Percentiles rank a stretch among this genome's conserved stretches.
Conservation (phyloP, 2,797 vertebrate species). For the Parambassis ranga region DNA sequence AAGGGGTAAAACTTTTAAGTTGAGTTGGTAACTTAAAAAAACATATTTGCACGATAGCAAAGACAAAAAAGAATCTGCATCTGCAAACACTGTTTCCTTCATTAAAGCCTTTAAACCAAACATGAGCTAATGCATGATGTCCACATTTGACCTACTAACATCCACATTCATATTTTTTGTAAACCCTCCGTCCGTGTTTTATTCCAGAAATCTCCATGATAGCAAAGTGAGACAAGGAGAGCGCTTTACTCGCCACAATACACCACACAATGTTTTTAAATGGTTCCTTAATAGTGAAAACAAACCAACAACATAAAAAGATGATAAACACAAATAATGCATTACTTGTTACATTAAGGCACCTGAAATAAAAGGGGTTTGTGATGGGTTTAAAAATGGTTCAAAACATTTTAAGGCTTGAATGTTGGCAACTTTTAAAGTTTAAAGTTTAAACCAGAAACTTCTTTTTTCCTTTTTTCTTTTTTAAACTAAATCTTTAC, state of each 20-base stretch:
- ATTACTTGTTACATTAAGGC: slow-evolving; percentile 69
- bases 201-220: slow-evolving; percentile 64
- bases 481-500: neutral
- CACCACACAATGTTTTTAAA: slow-evolving; percentile 71
- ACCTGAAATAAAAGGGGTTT: slow-evolving; percentile 68
- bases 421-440: slow-evolving; percentile 6
- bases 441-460: neutral
- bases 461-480: neutral
- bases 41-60: slow-evolving; percentile 56
- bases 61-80: slow-evolving; percentile 38
- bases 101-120: slow-evolving; percentile 85
- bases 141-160: slow-evolving; percentile 77
- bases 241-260: slow-evolving; percentile 70
- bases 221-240: slow-evolving; percentile 68
- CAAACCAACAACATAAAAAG: slow-evolving; percentile 69
- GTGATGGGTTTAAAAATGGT: slow-evolving; percentile 68
- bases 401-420: slow-evolving; percentile 50
- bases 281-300: slow-evolving; percentile 74
- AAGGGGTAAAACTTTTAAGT: slow-evolving; percentile 65
- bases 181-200: slow-evolving; percentile 41
- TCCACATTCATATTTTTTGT: slow-evolving; percentile 44
- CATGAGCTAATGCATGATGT: slow-evolving; percentile 60
- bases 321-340: slow-evolving; percentile 72
- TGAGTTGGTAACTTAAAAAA: slow-evolving; percentile 72
- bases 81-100: slow-evolving; percentile 88